Base-by-base conservation (phyloP, 2,113 vertebrate genomes). In the Girardinichthys multiradiatus region DNA sequence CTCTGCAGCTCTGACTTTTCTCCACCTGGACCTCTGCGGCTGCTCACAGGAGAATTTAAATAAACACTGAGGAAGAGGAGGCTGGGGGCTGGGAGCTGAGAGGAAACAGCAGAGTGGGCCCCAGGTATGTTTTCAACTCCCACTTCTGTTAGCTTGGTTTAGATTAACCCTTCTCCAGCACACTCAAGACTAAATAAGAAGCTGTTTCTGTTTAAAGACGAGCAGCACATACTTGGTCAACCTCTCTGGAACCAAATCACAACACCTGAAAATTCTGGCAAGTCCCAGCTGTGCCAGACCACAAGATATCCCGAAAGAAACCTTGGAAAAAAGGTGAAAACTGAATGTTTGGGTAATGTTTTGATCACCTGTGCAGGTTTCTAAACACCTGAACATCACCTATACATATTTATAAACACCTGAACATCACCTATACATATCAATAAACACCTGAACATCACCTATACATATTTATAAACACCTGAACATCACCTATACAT, bases 171-270 rank as follows among this genome's bases (percentile, higher is more conserved):
- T 10, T 12, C 3, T 63, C 65, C 80, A 42, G 77, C 80, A 71
- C 80, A 71, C 80, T 79, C 64, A 85, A 17, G 77, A 86, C 83
- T 79, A 87, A 87, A 90, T 79, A 74, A 62, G 29, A 70, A 68
- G 42, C 57, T 31, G 26, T 57, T 72, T 73, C 64, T 69, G 74
- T 83, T 81, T 68, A 28, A 77, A 73, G 73, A 57, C 1, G 24
- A 57, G 39, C 51, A 45, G 57, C 33, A 26, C 71, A 66, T 76
- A 74, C 54, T 45, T 76, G 54, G 67, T 57, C 37, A 2, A 6
- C 57, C 28, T 51, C 54, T 73, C 57, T n/a, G 62, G 48, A 54
- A 65, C 60, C 21, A 39, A 60, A 37, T 21, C 27, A 59, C 63
- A 13, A 10, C 15, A 72, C 68, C 42, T 57, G 35, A 70, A 15